Percentiles rank a stretch among this genome's conserved stretches.
phyloP scores from a whole-genome alignment of 92 coral and sea anemone genomes.

The Ricordea florida region DNA sequence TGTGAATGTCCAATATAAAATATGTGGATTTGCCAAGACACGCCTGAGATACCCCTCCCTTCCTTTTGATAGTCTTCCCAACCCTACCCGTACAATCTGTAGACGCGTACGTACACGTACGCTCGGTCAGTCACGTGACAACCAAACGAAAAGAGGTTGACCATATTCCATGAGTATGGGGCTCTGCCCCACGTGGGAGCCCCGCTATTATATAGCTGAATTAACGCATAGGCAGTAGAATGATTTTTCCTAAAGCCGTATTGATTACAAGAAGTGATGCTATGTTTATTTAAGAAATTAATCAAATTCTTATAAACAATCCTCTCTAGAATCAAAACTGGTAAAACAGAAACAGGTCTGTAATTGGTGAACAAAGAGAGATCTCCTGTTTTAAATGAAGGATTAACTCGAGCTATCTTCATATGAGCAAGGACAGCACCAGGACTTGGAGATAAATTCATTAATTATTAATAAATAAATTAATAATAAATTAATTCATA shows the following conservation, averaged over 20 bases:
- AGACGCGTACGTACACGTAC: no score
- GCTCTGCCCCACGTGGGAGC: no score
- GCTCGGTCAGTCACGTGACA: no score
- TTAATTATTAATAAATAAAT: no score
- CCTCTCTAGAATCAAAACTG: not conserved
- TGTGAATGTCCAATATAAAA: no score
- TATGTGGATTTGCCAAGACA: no score
- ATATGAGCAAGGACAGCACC: slow-evolving; percentile 22
- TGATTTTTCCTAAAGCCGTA: slow-evolving; percentile 16
- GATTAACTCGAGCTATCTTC: slow-evolving; percentile 19
- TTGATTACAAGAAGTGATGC: not conserved
- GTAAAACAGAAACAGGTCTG: not conserved
- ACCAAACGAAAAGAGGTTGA: no score
- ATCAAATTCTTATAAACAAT: not conserved
- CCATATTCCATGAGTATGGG: no score
- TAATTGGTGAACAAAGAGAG: not conserved
- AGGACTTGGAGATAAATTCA: slow-evolving; percentile 14
- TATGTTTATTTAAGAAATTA: not conserved
- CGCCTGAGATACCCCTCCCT: no score
- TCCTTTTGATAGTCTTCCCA: no score
- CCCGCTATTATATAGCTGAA: not conserved
- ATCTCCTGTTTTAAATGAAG: not conserved
- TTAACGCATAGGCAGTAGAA: not conserved
- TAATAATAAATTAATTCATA: no score
- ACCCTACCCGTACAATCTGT: no score